These are phyloP conservation scores for Gobio gobio DNA, from an alignment of 2,113 vertebrate species.

Conservation along the genomic window DNA sequence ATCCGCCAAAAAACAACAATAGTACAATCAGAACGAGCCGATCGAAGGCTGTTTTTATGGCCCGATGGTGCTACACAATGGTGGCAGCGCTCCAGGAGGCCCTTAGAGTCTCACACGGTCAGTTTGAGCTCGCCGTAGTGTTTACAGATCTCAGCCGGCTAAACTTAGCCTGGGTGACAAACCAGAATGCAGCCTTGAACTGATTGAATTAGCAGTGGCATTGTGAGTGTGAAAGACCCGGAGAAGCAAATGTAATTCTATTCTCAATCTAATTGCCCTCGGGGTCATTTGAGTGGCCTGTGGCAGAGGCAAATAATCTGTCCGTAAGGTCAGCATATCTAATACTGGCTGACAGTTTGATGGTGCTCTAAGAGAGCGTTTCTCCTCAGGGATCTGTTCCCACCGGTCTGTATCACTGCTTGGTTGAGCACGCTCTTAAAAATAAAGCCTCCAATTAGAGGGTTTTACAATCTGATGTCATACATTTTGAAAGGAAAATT, in stretches of 20 bases:
- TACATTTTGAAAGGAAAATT: constrained; percentile 15
- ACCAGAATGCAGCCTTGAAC: constrained; percentile 38
- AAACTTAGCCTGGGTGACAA: constrained; percentile 36
- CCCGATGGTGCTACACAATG: neutral
- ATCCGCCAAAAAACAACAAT: constrained; percentile 32
- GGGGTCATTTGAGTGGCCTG: constrained; percentile 42
- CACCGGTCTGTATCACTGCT: constrained; percentile 42
- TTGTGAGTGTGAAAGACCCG: constrained; percentile 39
- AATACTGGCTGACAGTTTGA: constrained; percentile 53
- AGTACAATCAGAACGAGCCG: constrained; percentile 8
- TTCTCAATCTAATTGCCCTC: constrained; percentile 55
- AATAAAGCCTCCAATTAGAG: constrained; percentile 37
- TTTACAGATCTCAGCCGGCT: constrained; percentile 20
- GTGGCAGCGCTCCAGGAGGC: constrained; percentile 16
- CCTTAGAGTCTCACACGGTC: neutral
- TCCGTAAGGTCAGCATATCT: constrained; percentile 53
- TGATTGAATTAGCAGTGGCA: constrained; percentile 52
- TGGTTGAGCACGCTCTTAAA: constrained; percentile 43
- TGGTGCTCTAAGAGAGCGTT: constrained; percentile 45
- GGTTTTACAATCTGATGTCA: constrained; percentile 27
- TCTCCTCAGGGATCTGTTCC: constrained; percentile 43
- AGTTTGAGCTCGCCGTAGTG: neutral
- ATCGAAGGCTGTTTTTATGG: constrained; percentile 25
- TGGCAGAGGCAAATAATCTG: constrained; percentile 39
- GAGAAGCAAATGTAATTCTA: constrained; percentile 56